Evolutionary conservation across 1,140 invertebrate genomes (phyloP), one percentile per base, ranked within the genome.

Genomic region (Caerostris darwini): DNA sequence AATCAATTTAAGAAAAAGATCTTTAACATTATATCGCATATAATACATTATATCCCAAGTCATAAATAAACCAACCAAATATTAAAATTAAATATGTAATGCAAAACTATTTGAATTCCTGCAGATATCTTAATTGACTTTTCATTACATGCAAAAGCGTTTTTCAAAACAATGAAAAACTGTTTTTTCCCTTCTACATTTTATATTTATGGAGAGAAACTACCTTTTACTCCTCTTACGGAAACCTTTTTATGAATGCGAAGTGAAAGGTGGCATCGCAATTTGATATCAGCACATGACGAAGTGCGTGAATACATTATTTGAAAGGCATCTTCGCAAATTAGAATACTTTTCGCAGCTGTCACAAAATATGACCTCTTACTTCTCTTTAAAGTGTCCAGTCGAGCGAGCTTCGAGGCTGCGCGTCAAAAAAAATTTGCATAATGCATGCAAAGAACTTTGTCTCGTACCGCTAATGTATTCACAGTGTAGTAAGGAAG

Each of bases 341-440:
- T 77, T 77, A 77, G 69, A 77, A 77, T 77, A 77, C 69, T 77
- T 77, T 77, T n/a, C 69, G 50, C 69, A 34, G 69, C 69, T 77
- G 69, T 77, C 69, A 12, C 19, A 77, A 77, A 53, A 50, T 50
- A 50, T 77, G 69, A 12, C 34, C 69, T 53, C 34, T 10, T 1
- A n/a, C 19, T 12, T 12, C 8, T 0, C 34, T 50, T 10, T 7
- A 5, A 50, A 77, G 3, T 77, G 69, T 77, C 69, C 69, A 53
- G 7, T 34, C 69, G 19, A 53, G 50, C 14, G 19, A 34, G 10
- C 34, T 34, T 12, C 8, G 19, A 1, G 69, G 50, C n/a, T n/a
- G n/a, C n/a, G n/a, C n/a, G n/a, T n/a, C n/a, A n/a, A n/a, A n/a
- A n/a, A n/a, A n/a, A n/a, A n/a, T n/a, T n/a, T n/a, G n/a, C n/a